Evolutionary conservation across 2,797 vertebrate species (phyloP), one percentile per base, ranked within the genome.

Genomic region (Lemur catta): DNA sequence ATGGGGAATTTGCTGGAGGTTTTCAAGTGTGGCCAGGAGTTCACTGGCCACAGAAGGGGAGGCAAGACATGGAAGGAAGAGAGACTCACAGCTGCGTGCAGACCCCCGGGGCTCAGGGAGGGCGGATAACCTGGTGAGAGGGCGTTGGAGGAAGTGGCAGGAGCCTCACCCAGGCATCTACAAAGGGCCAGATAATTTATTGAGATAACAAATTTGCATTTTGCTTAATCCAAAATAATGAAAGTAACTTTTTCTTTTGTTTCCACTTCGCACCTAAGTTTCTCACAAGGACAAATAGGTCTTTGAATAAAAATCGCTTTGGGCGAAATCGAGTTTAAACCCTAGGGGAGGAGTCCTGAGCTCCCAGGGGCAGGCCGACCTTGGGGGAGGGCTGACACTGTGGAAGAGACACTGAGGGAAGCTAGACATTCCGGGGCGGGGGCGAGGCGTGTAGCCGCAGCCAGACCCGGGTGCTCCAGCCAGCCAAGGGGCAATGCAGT

Each of bases 401-500:
- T 2, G 38, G 46, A 67, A 41, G 43, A 41, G 35, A 33, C 9
- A 6, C 28, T 1, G 1, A 38, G 67, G 78, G 59, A 57, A 48
- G 22, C 35, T 28, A 26, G 63, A 46, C 26, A 3, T 26, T 43
- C 0, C 1, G 6, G 1, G 8, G 10, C 1, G 8, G 12, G 14
- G 41, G 4, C 14, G 33, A 4, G 28, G 15, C 46, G 2, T 3
- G 5, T 14, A 20, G 28, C 6, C 3, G 46, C 28, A 18, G 43
- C 17, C 28, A 38, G 17, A 26, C 8, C 59, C 7, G 8, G 35
- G 26, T 13, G 48, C 38, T 33, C 15, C 26, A 2, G n/a, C 28
- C 72, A 14, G 38, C 24, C 6, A 15, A 12, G 80, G 33, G 26
- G 20, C 28, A 28, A 4, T 10, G 11, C 41, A 7, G 9, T 46